phyloP scores from a whole-genome alignment of 30 jellyfish, hydroid and myxozoan genomes.

The Cassiopea andromeda region DNA sequence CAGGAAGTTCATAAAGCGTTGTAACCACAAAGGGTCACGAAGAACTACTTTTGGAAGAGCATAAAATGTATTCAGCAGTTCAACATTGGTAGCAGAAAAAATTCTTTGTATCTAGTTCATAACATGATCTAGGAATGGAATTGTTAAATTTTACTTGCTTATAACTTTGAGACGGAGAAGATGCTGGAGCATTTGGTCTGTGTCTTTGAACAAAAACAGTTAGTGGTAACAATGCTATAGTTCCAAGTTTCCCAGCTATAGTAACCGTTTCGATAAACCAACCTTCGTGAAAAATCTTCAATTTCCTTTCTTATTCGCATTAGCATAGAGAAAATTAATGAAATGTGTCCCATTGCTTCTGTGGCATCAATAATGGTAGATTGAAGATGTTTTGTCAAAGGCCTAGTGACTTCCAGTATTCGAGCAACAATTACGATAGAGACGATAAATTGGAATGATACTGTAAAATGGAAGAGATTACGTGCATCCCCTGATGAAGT shows the following conservation, averaged over 20 bases:
- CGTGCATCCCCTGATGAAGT: slow-evolving; percentile 22
- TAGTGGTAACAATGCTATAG: slow-evolving; percentile 36
- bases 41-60: not conserved
- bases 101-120: not conserved
- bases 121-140: slow-evolving; percentile 3
- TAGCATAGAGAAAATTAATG: slow-evolving; percentile 20
- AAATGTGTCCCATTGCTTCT: slow-evolving; percentile 4
- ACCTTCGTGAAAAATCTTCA: not conserved
- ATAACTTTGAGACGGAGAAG: not conserved
- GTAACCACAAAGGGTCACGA: not conserved
- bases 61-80: not conserved
- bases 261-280: slow-evolving; percentile 42
- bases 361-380: slow-evolving; percentile 29
- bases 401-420: slow-evolving; percentile 22
- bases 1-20: not conserved
- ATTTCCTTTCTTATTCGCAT: slow-evolving; percentile 10
- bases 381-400: slow-evolving; percentile 69
- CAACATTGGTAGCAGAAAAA: not conserved
- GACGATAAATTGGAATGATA: slow-evolving; percentile 34
- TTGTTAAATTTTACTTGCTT: not conserved
- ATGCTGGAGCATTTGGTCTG: slow-evolving; percentile 23
- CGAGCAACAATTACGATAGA: slow-evolving; percentile 46
- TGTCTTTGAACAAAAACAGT: slow-evolving; percentile 33
- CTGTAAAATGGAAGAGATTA: slow-evolving; percentile 22
- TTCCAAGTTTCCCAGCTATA: slow-evolving; percentile 38